Evolutionary conservation across 2,797 vertebrate species (phyloP), one percentile per base, ranked within the genome.

Genomic region (Lepilemur septentrionalis): DNA sequence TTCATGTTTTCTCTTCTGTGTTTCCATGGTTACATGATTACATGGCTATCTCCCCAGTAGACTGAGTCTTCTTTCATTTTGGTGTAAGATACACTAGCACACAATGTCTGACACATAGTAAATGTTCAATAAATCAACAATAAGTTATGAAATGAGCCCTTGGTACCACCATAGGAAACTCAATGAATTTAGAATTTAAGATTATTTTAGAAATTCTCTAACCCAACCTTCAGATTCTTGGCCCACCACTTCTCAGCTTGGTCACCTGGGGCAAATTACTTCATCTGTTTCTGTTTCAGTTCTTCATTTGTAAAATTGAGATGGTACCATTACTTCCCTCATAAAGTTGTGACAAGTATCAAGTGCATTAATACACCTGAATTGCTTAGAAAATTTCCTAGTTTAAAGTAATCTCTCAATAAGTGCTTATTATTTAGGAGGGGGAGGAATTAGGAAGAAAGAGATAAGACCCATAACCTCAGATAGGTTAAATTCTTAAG

Each of bases 171-270:
- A 85, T 10, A 91, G 5, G 7, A 96, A 94, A 94, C 7, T 38
- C 67, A 59, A 48, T 10, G 15, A 93, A 67, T 78, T 92, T 69
- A 92, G 20, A 95, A 94, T 76, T 89, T 8, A 83, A 91, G 70
- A 65, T 76, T 84, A 89, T 75, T 78, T 94, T 78, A 84, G 18
- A 89, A 96, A 88, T 61, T 57, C n/a, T 76, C 75, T 61, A 52
- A 46, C 43, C 2, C 35, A 92, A 48, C 5, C n/a, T 80, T 95
- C 6, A 63, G 85, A 85, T 28, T 85, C 7, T 28, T 84, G 32
- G 14, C 22, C 25, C 80, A 3, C 15, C 75, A 70, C 14, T 73
- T 41, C 57, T 83, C 69, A 78, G 11, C 11, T 92, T 83, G 83
- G 9, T 8, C 18, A 65, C 14, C 9, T 70, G 13, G 9, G 35